These are phyloP conservation scores for Laspeyria flexula DNA, from an alignment of 2,888 invertebrate genomes.

Conservation along the genomic window DNA sequence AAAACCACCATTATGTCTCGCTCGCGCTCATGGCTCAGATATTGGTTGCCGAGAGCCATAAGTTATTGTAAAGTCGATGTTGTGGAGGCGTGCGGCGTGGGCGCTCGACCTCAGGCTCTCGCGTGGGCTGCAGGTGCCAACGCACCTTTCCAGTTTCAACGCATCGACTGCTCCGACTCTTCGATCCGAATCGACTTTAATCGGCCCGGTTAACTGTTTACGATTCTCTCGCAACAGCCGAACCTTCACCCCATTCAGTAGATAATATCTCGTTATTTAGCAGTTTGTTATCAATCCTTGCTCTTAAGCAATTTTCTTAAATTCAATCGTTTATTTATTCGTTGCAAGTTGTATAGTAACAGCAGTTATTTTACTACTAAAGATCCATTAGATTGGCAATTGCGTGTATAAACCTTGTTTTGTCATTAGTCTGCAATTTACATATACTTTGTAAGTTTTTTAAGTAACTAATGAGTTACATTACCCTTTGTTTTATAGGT, in stretches of 20 bases:
- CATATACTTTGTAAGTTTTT: not conserved
- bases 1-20: slow-evolving; percentile 32
- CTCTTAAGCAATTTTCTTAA: slow-evolving; percentile 33
- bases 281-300: slow-evolving; percentile 32
- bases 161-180: slow-evolving; percentile 52
- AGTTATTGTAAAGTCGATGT: slow-evolving; percentile 35
- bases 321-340: slow-evolving; percentile 14
- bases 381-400: slow-evolving; percentile 14
- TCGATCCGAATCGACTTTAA: slow-evolving; percentile 53
- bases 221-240: slow-evolving; percentile 46
- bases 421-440: not conserved
- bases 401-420: slow-evolving; percentile 13
- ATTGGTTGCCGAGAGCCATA: slow-evolving; percentile 19
- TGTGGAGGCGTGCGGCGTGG: slow-evolving; percentile 59
- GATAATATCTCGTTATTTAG: slow-evolving; percentile 40
- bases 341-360: slow-evolving; percentile 17
- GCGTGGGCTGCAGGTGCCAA: slow-evolving; percentile 83
- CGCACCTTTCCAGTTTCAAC: slow-evolving; percentile 77
- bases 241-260: slow-evolving; percentile 52
- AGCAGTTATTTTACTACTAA: slow-evolving; percentile 10
- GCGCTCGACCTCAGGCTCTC: slow-evolving; percentile 68
- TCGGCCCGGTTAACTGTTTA: slow-evolving; percentile 48
- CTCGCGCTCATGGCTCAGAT: slow-evolving; percentile 26
- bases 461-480: slow-evolving; percentile 14
- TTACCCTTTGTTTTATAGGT: slow-evolving; percentile 26